Base-by-base conservation (phyloP, 64 coral and sea anemone species). In the Hydrozoanthus tunicans region DNA sequence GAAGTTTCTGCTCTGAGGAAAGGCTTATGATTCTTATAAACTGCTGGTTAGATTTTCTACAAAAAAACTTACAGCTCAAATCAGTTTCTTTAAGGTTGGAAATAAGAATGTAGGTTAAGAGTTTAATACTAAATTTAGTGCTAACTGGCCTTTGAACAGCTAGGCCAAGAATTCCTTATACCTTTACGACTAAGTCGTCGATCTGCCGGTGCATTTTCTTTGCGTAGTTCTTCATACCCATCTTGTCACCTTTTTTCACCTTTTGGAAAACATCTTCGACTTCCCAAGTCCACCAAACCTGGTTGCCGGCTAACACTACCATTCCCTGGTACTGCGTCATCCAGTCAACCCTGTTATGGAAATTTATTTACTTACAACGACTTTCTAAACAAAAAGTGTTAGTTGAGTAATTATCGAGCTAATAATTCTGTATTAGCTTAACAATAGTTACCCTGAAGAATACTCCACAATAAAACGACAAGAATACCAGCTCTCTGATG, bases 271-370 rank as follows among this genome's bases (percentile, higher is more conserved):
- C 96, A 90, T 98, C 96, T 79, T 98, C 96, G 9, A 98, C 96
- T 66, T 98, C 96, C 96, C 96, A 98, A 17, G 96, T 98, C 94
- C 96, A 98, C 96, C 96, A 98, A 6, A 95, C 96, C 79, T 98
- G 96, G 91, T 95, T 98, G 43, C 96, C 96, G 58, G 93, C 96
- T 57, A 98, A 54, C 5, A 93, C 96, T 3, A 98, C 96, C 96
- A 98, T 98, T 1, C 96, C 96, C 89, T 98, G 94, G 83, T 98
- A 98, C 14, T 51, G 11, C 70, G 93, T 91, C 96, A 98, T 98
- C 96, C 96, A 98, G 3, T 98, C 92, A 1, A 94, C 91, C 6
- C 14, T 80, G 78, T 27, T 60, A 60, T 5, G n/a, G 17, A 80
- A 69, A 43, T 43, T 52, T 4, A 20, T 60, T 17, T 9, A 17